Conservation (phyloP, 2,113 vertebrate genomes). For the Montifringilla adamsi region DNA sequence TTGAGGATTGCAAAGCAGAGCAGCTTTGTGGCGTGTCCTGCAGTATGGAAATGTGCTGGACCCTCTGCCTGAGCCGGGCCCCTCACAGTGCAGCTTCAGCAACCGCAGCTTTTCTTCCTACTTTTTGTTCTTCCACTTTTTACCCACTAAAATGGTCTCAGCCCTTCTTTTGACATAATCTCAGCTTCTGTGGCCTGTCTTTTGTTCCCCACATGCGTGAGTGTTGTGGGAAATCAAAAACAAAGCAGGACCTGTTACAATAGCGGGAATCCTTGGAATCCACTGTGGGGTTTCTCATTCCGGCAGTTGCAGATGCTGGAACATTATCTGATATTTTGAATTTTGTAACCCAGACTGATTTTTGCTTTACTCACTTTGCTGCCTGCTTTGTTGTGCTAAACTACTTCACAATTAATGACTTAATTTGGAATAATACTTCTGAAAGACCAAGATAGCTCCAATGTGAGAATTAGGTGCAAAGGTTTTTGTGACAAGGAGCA, state of each 20-base stretch:
- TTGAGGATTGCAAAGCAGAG: neutral
- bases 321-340: neutral
- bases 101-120: neutral
- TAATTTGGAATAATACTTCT: neutral
- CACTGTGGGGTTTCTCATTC: neutral
- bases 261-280: neutral
- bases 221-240: slow-evolving; percentile 5
- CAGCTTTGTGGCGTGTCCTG: neutral
- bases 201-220: neutral
- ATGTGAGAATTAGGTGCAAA: neutral
- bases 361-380: neutral
- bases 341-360: neutral
- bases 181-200: neutral
- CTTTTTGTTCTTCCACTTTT: neutral
- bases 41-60: neutral
- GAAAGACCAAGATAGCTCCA: neutral
- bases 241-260: neutral
- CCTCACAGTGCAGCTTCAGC: neutral
- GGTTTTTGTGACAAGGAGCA: neutral
- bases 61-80: neutral
- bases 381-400: neutral
- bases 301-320: neutral
- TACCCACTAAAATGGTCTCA: neutral
- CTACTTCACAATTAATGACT: neutral
- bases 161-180: neutral